Evolutionary conservation across 1,140 invertebrate species (phyloP).

Genomic region (Drosophila saltans): DNA sequence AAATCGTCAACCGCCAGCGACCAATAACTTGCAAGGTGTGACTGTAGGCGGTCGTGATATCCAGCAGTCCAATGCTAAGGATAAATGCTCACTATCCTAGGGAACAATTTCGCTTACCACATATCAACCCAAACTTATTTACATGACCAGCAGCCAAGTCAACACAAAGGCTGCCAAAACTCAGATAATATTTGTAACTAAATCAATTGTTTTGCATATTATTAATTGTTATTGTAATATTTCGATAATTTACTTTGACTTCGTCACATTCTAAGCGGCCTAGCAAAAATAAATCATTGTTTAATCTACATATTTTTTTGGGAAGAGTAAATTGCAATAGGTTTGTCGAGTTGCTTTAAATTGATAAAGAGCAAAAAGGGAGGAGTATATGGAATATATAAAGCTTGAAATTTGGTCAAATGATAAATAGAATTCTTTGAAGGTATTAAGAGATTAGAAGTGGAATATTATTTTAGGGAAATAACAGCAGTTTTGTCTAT

Average conservation of each 20-base stretch:
- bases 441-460: not conserved
- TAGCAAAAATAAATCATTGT: constrained; percentile 70
- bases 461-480: constrained; percentile 12
- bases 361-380: not conserved
- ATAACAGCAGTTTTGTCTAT: not conserved
- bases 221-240: constrained; percentile 46
- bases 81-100: constrained; percentile 85
- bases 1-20: constrained; percentile 61
- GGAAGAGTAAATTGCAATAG: constrained; percentile 46
- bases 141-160: constrained; percentile 60
- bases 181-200: constrained; percentile 44
- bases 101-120: not conserved
- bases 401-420: too few relatives aligned
- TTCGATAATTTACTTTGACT: constrained; percentile 72
- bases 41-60: constrained; percentile 65
- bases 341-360: not conserved
- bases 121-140: constrained; percentile 33
- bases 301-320: constrained; percentile 56
- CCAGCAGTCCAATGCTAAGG: constrained; percentile 83
- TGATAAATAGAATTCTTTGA: not conserved
- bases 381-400: too few relatives aligned
- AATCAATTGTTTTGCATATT: constrained; percentile 34
- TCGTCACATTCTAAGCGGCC: constrained; percentile 74
- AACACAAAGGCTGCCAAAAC: constrained; percentile 36
- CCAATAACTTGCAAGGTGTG: constrained; percentile 51